These are phyloP conservation scores for Clarias magur DNA, from an alignment of 2,113 vertebrate species.

Conservation along the genomic window DNA sequence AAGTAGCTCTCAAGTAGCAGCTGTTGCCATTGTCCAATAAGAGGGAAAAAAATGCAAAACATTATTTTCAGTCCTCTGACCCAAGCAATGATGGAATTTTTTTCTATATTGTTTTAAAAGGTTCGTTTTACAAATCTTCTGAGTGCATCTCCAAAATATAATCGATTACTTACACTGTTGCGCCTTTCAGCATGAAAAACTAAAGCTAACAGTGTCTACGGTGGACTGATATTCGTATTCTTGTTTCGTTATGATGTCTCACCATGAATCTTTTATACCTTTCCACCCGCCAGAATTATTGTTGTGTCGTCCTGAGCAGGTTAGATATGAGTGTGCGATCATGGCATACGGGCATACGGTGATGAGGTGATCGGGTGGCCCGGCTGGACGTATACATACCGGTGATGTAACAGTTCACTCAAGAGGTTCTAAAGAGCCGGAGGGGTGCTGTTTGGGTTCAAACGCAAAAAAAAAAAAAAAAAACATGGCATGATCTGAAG, in stretches of 20 bases:
- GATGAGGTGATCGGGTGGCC: constrained; percentile 33
- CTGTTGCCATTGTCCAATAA: not conserved
- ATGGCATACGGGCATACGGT: not conserved
- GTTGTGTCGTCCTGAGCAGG: too few species aligned
- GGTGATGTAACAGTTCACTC: constrained; percentile 33
- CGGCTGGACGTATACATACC: constrained; percentile 9
- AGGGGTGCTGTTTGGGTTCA: not conserved
- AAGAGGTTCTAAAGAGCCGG: constrained; percentile 15
- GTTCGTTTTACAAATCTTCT: not conserved
- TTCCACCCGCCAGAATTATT: not conserved
- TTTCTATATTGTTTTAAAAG: not conserved
- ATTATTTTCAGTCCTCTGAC: not conserved
- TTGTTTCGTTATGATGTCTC: not conserved
- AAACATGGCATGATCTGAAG: constrained; percentile 63
- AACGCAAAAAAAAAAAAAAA: not conserved
- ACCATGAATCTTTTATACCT: not conserved
- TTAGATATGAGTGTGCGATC: constrained; percentile 6
- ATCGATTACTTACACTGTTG: not conserved
- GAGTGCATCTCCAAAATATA: not conserved
- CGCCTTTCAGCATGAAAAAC: too few species aligned
- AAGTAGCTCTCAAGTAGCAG: not conserved
- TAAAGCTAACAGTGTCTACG: not conserved
- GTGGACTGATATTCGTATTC: not conserved
- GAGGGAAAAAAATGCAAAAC: not conserved
- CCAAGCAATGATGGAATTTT: not conserved